Conservation (phyloP, 2,888 invertebrate species). For the Harpalus rubripes region DNA sequence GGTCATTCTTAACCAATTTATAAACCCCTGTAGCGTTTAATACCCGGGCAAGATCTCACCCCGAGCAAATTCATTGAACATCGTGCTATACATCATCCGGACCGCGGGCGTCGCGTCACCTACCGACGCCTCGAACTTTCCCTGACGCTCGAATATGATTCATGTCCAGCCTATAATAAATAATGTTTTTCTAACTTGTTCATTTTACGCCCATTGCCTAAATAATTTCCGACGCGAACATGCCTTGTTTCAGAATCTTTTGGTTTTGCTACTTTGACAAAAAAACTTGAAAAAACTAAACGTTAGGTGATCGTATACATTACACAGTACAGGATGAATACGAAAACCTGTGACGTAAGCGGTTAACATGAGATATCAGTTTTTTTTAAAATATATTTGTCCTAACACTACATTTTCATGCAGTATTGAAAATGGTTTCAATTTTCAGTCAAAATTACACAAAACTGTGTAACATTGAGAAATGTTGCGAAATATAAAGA, state of each 20-base stretch:
- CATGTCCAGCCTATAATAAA: constrained; percentile 42
- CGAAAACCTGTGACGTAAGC: no score
- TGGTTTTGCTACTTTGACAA: neutral
- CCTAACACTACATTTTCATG: no score
- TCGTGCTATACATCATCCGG: constrained; percentile 24
- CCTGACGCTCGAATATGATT: constrained; percentile 51
- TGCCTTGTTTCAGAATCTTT: constrained; percentile 28
- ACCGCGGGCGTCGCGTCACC: constrained; percentile 2
- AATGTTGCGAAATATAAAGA: no score
- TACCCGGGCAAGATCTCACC: constrained; percentile 17
- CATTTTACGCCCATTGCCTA: constrained; percentile 58
- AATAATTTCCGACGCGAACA: constrained; percentile 40
- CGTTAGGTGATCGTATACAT: no score
- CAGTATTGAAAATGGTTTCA: no score
- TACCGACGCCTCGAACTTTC: neutral
- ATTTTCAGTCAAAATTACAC: no score
- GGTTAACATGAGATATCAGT: no score
- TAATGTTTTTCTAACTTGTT: constrained; percentile 60
- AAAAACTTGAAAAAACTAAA: no score
- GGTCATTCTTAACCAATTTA: constrained; percentile 39
- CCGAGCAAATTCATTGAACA: constrained; percentile 46
- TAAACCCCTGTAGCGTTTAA: constrained; percentile 36
- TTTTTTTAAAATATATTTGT: no score
- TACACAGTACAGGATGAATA: no score
- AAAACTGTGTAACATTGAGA: no score